Evolutionary conservation across 1,140 invertebrate genomes (phyloP), one percentile per base, ranked within the genome.

Genomic region (Drosophila ohnishii): DNA sequence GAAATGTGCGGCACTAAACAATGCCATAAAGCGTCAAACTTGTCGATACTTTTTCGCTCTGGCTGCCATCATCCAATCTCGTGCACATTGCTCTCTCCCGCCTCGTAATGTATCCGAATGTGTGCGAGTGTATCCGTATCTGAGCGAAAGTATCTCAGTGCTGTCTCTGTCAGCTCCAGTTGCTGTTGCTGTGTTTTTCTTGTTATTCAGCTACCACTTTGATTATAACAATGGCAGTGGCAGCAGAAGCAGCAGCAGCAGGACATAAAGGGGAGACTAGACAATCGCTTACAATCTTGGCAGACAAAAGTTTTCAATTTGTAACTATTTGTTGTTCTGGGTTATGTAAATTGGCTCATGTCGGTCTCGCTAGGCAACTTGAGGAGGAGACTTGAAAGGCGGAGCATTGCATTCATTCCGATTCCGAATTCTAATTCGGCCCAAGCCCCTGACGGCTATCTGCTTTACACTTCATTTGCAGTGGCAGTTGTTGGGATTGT

Each of bases 21-120:
- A 88, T 88, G 84, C 85, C 84, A 88, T 88, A 88, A 88, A 88
- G 85, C 84, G 85, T 88, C 84, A 88, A 88, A 88, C 84, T 88
- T 88, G 84, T 88, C 84, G 84, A 88, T 88, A 88, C 85, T 84
- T 80, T 89, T 80, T 87, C 69, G 72, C 67, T 70, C 63, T 63
- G 45, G 45, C 63, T 75, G 55, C 63, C 53, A 69, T 69, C 63
- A 75, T 71, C 73, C 67, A 72, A 67, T 78, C 60, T 61, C 66
- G 70, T 53, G 57, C 45, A 62, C 75, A 62, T 73, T 67, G 69
- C 53, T 64, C 73, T 61, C 47, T 57, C 19, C 3, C 51, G 51
- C 13, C 34, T 25, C 60, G 77, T 61, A 50, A 59, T 70, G 71
- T 73, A 69, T 50, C 48, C 48, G 48, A 50, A 5, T 50, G 48